Percentiles rank a stretch among this genome's conserved stretches.
phyloP scores from a whole-genome alignment of 1,140 invertebrate genomes.

The Potamilus streckersoni region DNA sequence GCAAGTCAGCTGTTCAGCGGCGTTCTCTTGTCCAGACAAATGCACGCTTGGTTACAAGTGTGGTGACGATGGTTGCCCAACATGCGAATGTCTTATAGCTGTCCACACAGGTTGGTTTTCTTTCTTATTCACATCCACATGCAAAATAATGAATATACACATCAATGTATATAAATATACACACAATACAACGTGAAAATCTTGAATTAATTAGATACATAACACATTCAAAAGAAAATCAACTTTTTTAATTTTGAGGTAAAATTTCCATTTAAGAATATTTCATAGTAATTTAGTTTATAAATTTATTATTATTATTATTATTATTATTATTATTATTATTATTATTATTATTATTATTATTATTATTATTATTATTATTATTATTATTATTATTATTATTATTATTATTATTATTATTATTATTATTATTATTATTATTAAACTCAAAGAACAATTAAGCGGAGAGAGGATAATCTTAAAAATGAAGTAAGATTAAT shows the following conservation, averaged over 20 bases:
- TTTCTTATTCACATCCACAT: not conserved
- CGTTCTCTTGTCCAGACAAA: slow-evolving; percentile 35
- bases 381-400: too few species aligned
- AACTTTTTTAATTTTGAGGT: not conserved
- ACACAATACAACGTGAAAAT: too few species aligned
- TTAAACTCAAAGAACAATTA: too few species aligned
- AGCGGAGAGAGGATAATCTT: too few species aligned
- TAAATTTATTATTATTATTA: too few species aligned
- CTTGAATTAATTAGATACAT: not conserved
- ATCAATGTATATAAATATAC: not conserved
- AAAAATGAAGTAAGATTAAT: not conserved
- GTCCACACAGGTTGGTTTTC: slow-evolving; percentile 21
- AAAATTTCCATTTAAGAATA: not conserved
- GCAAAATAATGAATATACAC: not conserved
- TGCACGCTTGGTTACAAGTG: slow-evolving; percentile 45
- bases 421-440: too few species aligned
- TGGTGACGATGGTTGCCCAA: slow-evolving; percentile 41
- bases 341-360: too few species aligned
- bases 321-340: too few species aligned
- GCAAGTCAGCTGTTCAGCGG: slow-evolving; percentile 27
- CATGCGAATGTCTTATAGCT: slow-evolving; percentile 36
- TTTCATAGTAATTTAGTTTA: not conserved
- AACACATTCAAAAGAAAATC: not conserved
- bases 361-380: too few species aligned
- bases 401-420: too few species aligned